Base-by-base conservation (phyloP, 1,140 invertebrate species). In the Octopus sinensis region DNA sequence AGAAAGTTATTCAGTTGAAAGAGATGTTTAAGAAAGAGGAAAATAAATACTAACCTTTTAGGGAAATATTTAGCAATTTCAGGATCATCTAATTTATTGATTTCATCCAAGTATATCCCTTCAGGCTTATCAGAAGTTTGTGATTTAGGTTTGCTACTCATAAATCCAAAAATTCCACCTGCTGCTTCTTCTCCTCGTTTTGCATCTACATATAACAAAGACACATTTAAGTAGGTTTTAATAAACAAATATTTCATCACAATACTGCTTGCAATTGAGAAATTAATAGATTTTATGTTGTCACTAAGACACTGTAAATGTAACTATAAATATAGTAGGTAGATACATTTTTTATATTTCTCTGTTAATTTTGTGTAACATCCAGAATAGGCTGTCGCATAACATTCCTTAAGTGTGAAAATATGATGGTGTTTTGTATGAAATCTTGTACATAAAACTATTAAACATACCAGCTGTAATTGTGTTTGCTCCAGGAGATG, bases 41-140 rank as follows among this genome's bases (percentile, higher is more conserved):
- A 43, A 43, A 43, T 1, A 43, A 80, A 75, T 10, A 53, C 68
- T 51, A 84, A 87, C 87, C 84, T 83, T 87, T 91, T 89, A 4
- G 96, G 88, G 94, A 98, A 97, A 91, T 98, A 98, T 81, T 95
- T 95, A 4, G 95, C 95, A 79, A 96, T 93, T 90, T 98, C 96
- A 4, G 96, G 96, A 88, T 98, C 96, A 85, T 95, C 94, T 76
- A 96, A 94, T 4, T 95, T 93, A 89, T 96, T 96, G 54, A 99
- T 91, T 88, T 99, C 97, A 77, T 97, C 90, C 7, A 92, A 92
- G 90, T 98, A 99, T 85, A 99, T 95, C 77, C 96, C 97, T 82
- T 96, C 95, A 68, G 89, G 88, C 86, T 94, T 93, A 83, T 94
- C 93, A n/a, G 78, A 53, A 30, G 62, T 43, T 81, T 77, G 84